Evolutionary conservation across 1,140 invertebrate genomes (phyloP).

Genomic region (Ruditapes philippinarum): DNA sequence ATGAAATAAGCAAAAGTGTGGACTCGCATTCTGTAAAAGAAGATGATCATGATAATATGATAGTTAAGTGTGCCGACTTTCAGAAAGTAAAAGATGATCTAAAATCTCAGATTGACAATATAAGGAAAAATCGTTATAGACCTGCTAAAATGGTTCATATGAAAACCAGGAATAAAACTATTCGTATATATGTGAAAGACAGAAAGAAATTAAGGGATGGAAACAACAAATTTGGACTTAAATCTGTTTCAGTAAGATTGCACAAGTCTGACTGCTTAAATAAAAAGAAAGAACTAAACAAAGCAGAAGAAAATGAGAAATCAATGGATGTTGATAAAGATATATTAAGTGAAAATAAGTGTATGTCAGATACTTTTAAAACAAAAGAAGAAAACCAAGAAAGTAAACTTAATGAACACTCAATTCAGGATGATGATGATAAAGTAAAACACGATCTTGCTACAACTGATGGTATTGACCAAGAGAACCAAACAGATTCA

Average conservation of each 20-base stretch:
- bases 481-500: background rate
- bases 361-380: background rate
- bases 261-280: background rate
- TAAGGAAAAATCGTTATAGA: background rate
- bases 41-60: background rate
- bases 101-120: slow-evolving; percentile 21
- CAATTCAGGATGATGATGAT: background rate
- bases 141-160: background rate
- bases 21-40: background rate
- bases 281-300: too few species aligned
- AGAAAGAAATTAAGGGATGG: background rate
- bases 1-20: background rate
- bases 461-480: background rate
- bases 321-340: too few species aligned
- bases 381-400: background rate
- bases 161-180: background rate
- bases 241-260: background rate
- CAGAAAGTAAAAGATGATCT: background rate
- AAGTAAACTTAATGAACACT: background rate
- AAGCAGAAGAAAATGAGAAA: too few species aligned
- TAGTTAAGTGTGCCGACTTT: background rate
- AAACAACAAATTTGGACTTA: background rate
- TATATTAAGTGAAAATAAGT: background rate
- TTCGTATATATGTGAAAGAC: background rate
- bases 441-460: background rate